Conservation (phyloP, 2,797 vertebrate species). For the Liasis olivaceus region DNA sequence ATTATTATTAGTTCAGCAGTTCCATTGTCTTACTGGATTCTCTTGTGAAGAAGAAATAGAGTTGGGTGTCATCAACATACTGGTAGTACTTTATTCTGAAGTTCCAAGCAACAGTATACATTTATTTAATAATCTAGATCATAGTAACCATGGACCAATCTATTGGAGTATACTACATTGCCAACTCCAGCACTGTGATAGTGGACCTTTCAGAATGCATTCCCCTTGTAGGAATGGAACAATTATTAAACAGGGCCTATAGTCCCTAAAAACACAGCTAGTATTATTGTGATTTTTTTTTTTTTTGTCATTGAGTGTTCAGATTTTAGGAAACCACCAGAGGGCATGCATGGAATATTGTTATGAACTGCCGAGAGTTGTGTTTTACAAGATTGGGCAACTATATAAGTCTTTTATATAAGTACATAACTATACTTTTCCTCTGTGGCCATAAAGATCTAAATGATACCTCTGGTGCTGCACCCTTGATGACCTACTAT, state of each 20-base stretch:
- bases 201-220: neutral
- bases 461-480: neutral
- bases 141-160: neutral
- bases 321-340: slow-evolving; percentile 56
- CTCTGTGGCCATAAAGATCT: neutral
- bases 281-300: neutral
- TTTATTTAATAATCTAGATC: neutral
- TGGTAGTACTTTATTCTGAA: neutral
- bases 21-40: neutral
- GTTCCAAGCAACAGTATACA: neutral
- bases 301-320: neutral
- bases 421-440: neutral
- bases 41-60: neutral
- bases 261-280: neutral
- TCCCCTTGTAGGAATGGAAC: neutral
- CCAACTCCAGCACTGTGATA: neutral
- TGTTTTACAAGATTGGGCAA: neutral
- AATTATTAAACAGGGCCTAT: neutral
- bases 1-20: neutral
- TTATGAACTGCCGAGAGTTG: neutral
- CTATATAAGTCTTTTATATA: neutral
- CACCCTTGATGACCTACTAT: neutral
- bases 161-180: neutral
- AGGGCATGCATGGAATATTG: slow-evolving; percentile 39
- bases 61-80: neutral